phyloP scores from a whole-genome alignment of 2,888 invertebrate genomes.

The Luperina testacea region DNA sequence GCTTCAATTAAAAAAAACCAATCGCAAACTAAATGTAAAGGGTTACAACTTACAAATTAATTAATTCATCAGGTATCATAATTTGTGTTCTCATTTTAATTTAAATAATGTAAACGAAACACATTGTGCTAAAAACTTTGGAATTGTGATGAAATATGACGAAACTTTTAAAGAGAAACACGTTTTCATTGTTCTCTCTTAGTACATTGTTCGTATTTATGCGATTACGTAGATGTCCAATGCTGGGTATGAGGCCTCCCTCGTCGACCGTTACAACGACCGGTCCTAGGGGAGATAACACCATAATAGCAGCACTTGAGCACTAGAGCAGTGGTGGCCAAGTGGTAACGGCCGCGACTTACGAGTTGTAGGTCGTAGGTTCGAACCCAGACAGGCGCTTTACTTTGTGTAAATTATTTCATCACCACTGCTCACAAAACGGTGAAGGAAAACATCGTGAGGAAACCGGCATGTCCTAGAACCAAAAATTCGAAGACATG shows the following conservation, averaged over 20 bases:
- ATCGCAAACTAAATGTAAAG: constrained; percentile 38
- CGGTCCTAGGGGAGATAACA: constrained; percentile 52
- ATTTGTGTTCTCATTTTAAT: constrained; percentile 56
- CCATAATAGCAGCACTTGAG: constrained; percentile 47
- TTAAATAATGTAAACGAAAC: constrained; percentile 50
- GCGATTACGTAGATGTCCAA: constrained; percentile 15
- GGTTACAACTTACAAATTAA: constrained; percentile 45
- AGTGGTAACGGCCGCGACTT: too few species aligned
- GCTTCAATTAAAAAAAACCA: constrained; percentile 30
- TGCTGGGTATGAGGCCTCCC: constrained; percentile 13
- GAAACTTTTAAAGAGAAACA: constrained; percentile 41
- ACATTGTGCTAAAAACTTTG: constrained; percentile 46
- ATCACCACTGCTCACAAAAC: too few species aligned
- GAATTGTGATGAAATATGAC: constrained; percentile 41
- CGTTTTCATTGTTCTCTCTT: constrained; percentile 45
- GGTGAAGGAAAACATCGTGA: too few species aligned
- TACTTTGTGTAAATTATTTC: too few species aligned
- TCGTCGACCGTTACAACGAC: constrained; percentile 41
- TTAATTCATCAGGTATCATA: constrained; percentile 55
- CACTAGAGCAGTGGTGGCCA: too few species aligned
- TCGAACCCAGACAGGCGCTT: too few species aligned
- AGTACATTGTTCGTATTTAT: constrained; percentile 23
- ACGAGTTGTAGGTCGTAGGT: too few species aligned
- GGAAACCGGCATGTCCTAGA: too few species aligned
- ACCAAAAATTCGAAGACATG: too few species aligned